Percentiles rank a stretch among this genome's conserved stretches.
Evolutionary conservation across 2,113 vertebrate genomes (phyloP).

Genomic region (Dryoscopus gambensis): DNA sequence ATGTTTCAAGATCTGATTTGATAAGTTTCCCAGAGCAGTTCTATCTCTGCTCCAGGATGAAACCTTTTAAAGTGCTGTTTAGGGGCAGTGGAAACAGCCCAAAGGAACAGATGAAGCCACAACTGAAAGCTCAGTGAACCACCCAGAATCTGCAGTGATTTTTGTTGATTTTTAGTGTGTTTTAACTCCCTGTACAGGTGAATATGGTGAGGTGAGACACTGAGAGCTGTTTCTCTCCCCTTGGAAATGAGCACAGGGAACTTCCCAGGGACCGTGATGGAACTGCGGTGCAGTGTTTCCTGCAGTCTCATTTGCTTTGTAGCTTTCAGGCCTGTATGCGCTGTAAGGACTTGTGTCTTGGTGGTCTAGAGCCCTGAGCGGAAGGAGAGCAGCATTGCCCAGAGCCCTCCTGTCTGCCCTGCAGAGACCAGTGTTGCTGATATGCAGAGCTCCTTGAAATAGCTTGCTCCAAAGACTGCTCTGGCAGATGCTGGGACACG

Average conservation of each 20-base stretch:
- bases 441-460: background rate
- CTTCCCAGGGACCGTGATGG: background rate
- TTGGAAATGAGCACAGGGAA: background rate
- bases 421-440: background rate
- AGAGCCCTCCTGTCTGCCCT: background rate
- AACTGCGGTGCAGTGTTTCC: background rate
- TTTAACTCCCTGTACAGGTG: background rate
- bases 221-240: background rate
- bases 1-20: background rate
- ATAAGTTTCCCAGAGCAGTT: background rate
- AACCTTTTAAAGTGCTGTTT: background rate
- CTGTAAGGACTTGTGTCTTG: background rate
- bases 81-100: background rate
- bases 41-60: background rate
- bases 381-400: background rate
- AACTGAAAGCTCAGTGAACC: background rate
- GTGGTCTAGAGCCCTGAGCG: background rate
- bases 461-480: background rate
- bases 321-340: background rate
- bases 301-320: background rate
- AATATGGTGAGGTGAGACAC: background rate
- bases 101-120: background rate
- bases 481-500: background rate
- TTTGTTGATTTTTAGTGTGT: background rate
- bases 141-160: background rate